A percentile compares a stretch with the other conserved stretches of the same genome.
Evolutionary conservation across 2,797 vertebrate genomes (phyloP).

Genomic region (Oreonectes daqikongensis): DNA sequence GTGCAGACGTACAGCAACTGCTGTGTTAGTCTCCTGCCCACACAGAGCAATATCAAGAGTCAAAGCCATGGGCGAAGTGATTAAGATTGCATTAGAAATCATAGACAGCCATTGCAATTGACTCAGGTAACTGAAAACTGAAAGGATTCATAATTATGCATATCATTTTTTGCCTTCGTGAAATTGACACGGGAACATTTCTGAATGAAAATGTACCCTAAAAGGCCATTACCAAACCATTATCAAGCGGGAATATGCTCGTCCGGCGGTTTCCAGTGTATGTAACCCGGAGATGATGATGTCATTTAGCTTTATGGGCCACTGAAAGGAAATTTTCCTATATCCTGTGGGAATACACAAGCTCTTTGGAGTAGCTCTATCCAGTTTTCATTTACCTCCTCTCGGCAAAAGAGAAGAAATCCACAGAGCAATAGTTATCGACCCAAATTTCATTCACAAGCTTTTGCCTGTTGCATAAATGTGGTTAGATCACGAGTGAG

Average conservation of each 20-base stretch:
- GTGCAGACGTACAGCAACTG: slow-evolving; percentile 11
- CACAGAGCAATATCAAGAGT: slow-evolving; percentile 40
- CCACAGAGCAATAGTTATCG: slow-evolving; percentile 19
- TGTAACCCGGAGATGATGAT: not conserved
- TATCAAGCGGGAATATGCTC: not conserved
- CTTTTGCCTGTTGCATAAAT: slow-evolving; percentile 19
- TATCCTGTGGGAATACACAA: not conserved
- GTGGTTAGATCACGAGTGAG: not conserved
- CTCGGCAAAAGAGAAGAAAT: too few species aligned
- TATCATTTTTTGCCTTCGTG: not conserved
- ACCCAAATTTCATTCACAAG: slow-evolving; percentile 25
- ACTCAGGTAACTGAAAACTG: not conserved
- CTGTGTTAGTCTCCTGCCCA: slow-evolving; percentile 33
- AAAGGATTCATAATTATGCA: not conserved
- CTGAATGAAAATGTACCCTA: not conserved
- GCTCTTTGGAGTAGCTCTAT: not conserved
- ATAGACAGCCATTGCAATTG: not conserved
- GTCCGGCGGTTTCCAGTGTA: not conserved
- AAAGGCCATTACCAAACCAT: not conserved
- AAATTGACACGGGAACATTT: not conserved
- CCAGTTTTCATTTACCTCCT: not conserved
- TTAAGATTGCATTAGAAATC: slow-evolving; percentile 20
- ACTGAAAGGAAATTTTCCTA: slow-evolving; percentile 14
- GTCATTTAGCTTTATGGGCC: slow-evolving; percentile 9
- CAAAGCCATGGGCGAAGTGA: not conserved